These are phyloP conservation scores for Trissolcus brochymenae DNA, from an alignment of 2,888 invertebrate genomes.

Conservation along the genomic window DNA sequence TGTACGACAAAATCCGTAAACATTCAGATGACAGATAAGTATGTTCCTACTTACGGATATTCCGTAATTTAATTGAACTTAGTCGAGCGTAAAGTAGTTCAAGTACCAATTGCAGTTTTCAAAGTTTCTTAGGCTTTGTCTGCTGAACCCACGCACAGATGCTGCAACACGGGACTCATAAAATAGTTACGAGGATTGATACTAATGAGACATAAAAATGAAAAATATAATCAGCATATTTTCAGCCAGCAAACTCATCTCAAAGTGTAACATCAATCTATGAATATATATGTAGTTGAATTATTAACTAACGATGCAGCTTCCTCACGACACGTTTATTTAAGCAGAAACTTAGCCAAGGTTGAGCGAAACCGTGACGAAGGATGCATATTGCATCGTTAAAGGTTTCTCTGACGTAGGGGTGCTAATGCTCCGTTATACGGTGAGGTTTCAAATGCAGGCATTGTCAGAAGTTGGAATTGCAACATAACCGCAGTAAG, in stretches of 20 bases:
- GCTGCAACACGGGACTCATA: slow-evolving; percentile 27
- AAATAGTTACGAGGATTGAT: slow-evolving; percentile 5
- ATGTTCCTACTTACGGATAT: slow-evolving; percentile 51
- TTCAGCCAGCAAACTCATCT: slow-evolving; percentile 9
- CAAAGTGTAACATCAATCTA: slow-evolving; percentile 46
- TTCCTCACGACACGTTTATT: slow-evolving; percentile 48
- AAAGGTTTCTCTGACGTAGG: slow-evolving; percentile 55
- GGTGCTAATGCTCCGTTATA: slow-evolving; percentile 53
- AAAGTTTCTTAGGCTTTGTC: slow-evolving; percentile 51
- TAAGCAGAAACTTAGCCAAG: slow-evolving; percentile 51
- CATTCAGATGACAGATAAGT: slow-evolving; percentile 12
- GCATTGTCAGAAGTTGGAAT: slow-evolving; percentile 59
- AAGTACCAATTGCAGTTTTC: slow-evolving; percentile 36
- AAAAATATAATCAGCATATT: not conserved
- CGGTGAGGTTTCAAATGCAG: slow-evolving; percentile 56
- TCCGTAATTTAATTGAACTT: slow-evolving; percentile 45
- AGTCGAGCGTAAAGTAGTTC: slow-evolving; percentile 45
- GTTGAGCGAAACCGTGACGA: slow-evolving; percentile 47
- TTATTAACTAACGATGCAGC: slow-evolving; percentile 55
- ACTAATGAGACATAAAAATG: no score
- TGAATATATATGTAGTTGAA: slow-evolving; percentile 50
- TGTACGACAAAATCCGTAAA: slow-evolving; percentile 30
- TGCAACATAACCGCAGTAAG: slow-evolving; percentile 56
- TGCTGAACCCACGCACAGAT: slow-evolving; percentile 34
- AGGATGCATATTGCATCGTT: slow-evolving; percentile 58